Conservation (phyloP, 1,140 invertebrate species). For the Hyposmocoma kahamanoa region DNA sequence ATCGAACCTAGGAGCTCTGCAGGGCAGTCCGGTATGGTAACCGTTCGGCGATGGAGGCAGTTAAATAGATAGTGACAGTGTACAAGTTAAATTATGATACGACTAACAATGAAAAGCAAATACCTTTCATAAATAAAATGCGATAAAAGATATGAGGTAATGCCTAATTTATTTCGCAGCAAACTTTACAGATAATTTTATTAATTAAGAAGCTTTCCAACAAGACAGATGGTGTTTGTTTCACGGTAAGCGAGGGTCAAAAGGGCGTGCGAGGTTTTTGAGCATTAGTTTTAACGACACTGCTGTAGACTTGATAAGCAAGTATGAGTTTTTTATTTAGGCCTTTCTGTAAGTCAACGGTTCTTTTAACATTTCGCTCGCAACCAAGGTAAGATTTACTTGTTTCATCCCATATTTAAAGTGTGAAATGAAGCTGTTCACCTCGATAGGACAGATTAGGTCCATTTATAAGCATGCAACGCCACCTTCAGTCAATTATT, state of each 20-base stretch:
- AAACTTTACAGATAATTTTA: too few species aligned
- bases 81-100: not conserved
- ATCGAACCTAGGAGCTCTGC: too few species aligned
- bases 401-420: too few species aligned
- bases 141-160: too few species aligned
- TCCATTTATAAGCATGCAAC: slow-evolving; percentile 17
- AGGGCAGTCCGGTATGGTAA: too few species aligned
- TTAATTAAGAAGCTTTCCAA: not conserved
- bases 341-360: too few species aligned
- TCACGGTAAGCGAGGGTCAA: slow-evolving; percentile 11
- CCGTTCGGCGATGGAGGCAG: too few species aligned
- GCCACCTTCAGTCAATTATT: slow-evolving; percentile 32
- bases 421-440: slow-evolving; percentile 31
- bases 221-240: slow-evolving; percentile 16
- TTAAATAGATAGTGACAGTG: too few species aligned
- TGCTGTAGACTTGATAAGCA: not conserved
- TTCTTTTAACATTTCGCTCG: too few species aligned
- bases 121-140: too few species aligned
- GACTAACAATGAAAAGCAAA: not conserved
- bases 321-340: not conserved
- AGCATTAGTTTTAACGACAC: not conserved
- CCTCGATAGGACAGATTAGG: slow-evolving; percentile 24
- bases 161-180: too few species aligned
- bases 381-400: too few species aligned
- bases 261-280: slow-evolving; percentile 17